Evolutionary conservation across 2,888 invertebrate species (phyloP).

Genomic region (Stenolophus ochropezus): DNA sequence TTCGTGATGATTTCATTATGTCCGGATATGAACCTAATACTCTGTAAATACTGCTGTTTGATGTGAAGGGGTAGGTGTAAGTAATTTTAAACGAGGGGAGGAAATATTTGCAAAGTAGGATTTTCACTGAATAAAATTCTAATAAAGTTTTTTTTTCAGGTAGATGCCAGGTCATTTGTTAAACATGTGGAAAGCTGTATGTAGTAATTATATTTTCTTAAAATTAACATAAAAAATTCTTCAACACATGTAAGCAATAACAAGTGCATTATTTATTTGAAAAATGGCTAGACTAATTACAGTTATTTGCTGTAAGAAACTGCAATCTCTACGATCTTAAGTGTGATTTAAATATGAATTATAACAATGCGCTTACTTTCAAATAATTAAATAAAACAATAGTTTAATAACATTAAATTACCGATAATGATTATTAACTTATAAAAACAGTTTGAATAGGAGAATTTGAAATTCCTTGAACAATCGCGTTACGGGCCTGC

Average conservation of each 20-base stretch:
- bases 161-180: background rate
- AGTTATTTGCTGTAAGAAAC: conserved; percentile 18
- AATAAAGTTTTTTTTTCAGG: conserved; percentile 6
- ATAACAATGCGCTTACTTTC: conserved; percentile 37
- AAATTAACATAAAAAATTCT: conserved; percentile 42
- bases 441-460: background rate
- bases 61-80: background rate
- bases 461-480: background rate
- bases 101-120: background rate
- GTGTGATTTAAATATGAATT: conserved; percentile 24
- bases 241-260: conserved; percentile 23
- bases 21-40: conserved; percentile 31
- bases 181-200: background rate
- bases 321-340: conserved; percentile 11
- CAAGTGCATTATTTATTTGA: conserved; percentile 27
- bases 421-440: background rate
- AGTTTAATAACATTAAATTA: background rate
- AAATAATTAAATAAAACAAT: conserved; percentile 21
- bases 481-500: conserved; percentile 6
- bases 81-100: background rate
- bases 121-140: too few species aligned
- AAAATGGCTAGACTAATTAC: conserved; percentile 19
- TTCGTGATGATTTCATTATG: conserved; percentile 26
- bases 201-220: conserved; percentile 26
- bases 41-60: background rate